These are phyloP conservation scores for Mola mola DNA, from an alignment of 2,113 vertebrate genomes.

Conservation along the genomic window DNA sequence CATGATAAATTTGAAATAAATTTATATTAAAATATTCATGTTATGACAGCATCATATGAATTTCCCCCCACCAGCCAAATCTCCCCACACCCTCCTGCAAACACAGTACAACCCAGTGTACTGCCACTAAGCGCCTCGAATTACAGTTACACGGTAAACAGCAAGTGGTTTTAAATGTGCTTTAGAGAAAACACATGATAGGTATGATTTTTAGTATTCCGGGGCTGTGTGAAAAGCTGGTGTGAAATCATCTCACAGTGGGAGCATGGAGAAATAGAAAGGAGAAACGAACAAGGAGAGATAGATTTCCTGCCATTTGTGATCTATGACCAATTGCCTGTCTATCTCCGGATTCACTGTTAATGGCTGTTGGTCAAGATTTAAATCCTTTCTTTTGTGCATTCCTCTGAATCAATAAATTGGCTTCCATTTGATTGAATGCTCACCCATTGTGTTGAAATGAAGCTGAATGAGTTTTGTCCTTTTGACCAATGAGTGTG, in stretches of 20 bases:
- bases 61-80: slow-evolving; percentile 66
- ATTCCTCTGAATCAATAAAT: slow-evolving; percentile 78
- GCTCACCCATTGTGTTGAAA: slow-evolving; percentile 75
- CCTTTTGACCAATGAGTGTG: slow-evolving; percentile 65
- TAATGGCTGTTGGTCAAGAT: slow-evolving; percentile 76
- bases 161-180: slow-evolving; percentile 3
- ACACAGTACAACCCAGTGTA: slow-evolving; percentile 37
- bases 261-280: slow-evolving; percentile 47
- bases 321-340: slow-evolving; percentile 78
- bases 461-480: slow-evolving; percentile 68
- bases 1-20: slow-evolving; percentile 92
- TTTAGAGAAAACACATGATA: neutral
- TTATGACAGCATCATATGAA: slow-evolving; percentile 88
- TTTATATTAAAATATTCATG: slow-evolving; percentile 91
- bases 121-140: slow-evolving; percentile 51
- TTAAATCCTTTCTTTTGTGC: slow-evolving; percentile 79
- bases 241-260: slow-evolving; percentile 28
- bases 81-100: slow-evolving; percentile 5
- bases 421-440: slow-evolving; percentile 77
- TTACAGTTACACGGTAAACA: slow-evolving; percentile 6
- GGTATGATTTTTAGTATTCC: slow-evolving; percentile 6
- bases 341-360: slow-evolving; percentile 74
- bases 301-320: slow-evolving; percentile 80
- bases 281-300: slow-evolving; percentile 48
- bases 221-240: slow-evolving; percentile 16